phyloP scores from a whole-genome alignment of 1,140 invertebrate genomes.

The Drosophila cardini region DNA sequence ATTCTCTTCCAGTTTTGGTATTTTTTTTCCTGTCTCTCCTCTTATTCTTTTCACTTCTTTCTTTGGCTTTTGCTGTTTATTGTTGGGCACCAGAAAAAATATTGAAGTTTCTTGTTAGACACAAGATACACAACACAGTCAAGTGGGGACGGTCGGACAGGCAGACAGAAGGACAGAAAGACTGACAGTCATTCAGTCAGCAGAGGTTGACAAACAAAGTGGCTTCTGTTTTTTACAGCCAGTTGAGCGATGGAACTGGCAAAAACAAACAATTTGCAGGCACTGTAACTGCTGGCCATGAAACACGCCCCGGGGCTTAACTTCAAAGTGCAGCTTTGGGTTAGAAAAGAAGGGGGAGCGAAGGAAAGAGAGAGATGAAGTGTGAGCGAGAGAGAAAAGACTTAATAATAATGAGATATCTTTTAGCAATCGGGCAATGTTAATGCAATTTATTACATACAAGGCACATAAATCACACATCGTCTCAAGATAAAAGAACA shows the following conservation, averaged over 20 bases:
- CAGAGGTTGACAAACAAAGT: slow-evolving; percentile 74
- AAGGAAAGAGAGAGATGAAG: background rate
- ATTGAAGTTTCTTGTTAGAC: slow-evolving; percentile 78
- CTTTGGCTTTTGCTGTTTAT: slow-evolving; percentile 51
- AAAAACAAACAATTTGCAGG: slow-evolving; percentile 46
- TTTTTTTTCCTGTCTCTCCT: background rate
- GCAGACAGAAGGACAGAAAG: slow-evolving; percentile 14
- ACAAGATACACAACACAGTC: slow-evolving; percentile 44
- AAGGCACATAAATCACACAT: slow-evolving; percentile 64
- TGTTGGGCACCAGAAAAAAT: slow-evolving; percentile 71
- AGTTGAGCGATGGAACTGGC: slow-evolving; percentile 2
- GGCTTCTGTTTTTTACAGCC: slow-evolving; percentile 63
- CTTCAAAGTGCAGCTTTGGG: slow-evolving; percentile 43
- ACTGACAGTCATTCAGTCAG: slow-evolving; percentile 6
- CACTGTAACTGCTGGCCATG: slow-evolving; percentile 24
- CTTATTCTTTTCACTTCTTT: slow-evolving; percentile 11
- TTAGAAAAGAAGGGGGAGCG: background rate
- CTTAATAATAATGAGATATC: slow-evolving; percentile 51
- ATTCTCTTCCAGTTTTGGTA: slow-evolving; percentile 25
- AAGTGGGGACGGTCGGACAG: slow-evolving; percentile 15
- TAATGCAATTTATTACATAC: slow-evolving; percentile 69
- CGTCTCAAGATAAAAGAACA: background rate
- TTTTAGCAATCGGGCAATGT: slow-evolving; percentile 39
- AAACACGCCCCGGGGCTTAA: slow-evolving; percentile 28
- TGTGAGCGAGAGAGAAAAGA: background rate